Percentiles rank a stretch among this genome's conserved stretches.
Evolutionary conservation across 2,888 invertebrate species (phyloP).

Genomic region (Drosophila quasianomalipes): DNA sequence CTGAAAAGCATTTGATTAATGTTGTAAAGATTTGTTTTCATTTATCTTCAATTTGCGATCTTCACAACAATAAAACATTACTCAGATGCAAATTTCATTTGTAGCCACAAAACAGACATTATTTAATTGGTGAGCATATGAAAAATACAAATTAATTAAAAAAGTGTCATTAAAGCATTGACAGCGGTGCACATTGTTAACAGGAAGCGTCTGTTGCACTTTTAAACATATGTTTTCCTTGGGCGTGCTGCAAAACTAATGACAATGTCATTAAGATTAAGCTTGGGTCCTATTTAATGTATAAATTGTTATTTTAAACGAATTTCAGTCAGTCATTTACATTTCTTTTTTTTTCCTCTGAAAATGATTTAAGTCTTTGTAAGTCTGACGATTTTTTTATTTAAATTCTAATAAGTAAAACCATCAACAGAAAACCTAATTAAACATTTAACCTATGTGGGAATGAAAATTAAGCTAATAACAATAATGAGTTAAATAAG

Average conservation of each 20-base stretch:
- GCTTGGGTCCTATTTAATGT: not conserved
- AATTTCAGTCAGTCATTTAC: not conserved
- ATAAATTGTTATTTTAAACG: not conserved
- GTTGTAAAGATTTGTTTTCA: conserved; percentile 67
- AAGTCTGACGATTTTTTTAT: not conserved
- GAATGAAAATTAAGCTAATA: not conserved
- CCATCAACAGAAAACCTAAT: not conserved
- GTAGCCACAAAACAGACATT: conserved; percentile 56
- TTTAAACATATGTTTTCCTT: conserved; percentile 18
- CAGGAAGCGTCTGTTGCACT: conserved; percentile 51
- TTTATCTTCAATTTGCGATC: conserved; percentile 66
- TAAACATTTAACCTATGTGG: not conserved
- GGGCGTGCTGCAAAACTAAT: not conserved
- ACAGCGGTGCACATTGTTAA: conserved; percentile 51
- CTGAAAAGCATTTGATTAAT: conserved; percentile 69
- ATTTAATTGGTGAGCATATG: conserved; percentile 57
- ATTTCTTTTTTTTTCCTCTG: not conserved
- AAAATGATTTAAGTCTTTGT: not conserved
- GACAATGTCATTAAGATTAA: not conserved
- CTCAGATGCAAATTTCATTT: conserved; percentile 41
- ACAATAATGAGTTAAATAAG: not conserved
- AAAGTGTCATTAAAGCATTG: conserved; percentile 64
- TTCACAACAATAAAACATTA: conserved; percentile 39
- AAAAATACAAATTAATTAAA: conserved; percentile 39
- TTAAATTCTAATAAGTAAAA: not conserved